Conservation (phyloP, 2,888 invertebrate genomes). For the Diloba caeruleocephala region DNA sequence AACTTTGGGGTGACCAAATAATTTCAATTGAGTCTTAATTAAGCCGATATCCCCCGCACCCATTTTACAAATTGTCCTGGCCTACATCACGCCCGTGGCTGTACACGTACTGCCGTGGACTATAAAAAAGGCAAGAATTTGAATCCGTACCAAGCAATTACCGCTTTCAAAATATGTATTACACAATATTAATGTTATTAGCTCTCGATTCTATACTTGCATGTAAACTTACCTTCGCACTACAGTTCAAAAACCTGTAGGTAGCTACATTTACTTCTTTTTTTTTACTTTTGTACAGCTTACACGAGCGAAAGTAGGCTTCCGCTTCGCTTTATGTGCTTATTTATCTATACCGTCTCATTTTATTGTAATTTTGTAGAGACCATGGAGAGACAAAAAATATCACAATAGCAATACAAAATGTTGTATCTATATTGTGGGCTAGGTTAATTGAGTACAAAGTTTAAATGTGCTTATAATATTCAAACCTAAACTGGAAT, state of each 20-base stretch:
- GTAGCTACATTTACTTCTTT: too few relatives aligned
- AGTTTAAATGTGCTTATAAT: too few relatives aligned
- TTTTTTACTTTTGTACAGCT: constrained; percentile 52
- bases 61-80: constrained; percentile 53
- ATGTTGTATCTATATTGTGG: constrained; percentile 4
- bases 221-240: constrained; percentile 38
- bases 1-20: constrained; percentile 70
- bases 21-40: constrained; percentile 63
- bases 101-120: constrained; percentile 46
- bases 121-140: constrained; percentile 73
- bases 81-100: constrained; percentile 34
- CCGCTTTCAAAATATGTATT: constrained; percentile 66
- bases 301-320: constrained; percentile 58
- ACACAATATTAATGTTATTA: constrained; percentile 63
- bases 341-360: constrained; percentile 48
- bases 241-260: constrained; percentile 56
- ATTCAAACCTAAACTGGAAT: too few relatives aligned
- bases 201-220: constrained; percentile 56
- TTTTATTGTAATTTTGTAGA: constrained; percentile 55
- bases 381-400: constrained; percentile 28
- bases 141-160: constrained; percentile 71
- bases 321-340: constrained; percentile 42
- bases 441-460: too few relatives aligned
- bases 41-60: constrained; percentile 42
- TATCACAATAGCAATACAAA: constrained; percentile 5